Evolutionary conservation across 2,888 invertebrate genomes (phyloP).

Genomic region (Thysanoteuthis rhombus): DNA sequence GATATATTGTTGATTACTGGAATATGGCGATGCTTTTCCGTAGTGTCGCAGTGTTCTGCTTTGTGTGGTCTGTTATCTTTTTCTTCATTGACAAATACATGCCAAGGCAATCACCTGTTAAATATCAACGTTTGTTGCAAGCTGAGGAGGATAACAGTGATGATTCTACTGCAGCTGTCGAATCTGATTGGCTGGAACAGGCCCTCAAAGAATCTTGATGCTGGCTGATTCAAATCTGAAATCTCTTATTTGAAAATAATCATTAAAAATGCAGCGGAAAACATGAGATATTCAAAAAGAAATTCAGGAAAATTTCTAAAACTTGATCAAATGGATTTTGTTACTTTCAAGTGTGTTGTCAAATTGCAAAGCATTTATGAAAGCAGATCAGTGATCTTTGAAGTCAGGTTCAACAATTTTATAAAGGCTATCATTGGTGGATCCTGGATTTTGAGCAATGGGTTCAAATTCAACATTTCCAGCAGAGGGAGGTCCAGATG

Average conservation of each 20-base stretch:
- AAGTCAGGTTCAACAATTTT: background rate
- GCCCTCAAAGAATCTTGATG: conserved; percentile 50
- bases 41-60: conserved; percentile 49
- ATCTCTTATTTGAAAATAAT: background rate
- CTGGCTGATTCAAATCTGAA: background rate
- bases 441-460: too few relatives aligned
- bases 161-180: conserved; percentile 50
- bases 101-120: conserved; percentile 48
- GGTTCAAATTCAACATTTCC: too few relatives aligned
- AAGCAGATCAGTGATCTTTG: background rate
- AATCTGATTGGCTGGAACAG: conserved; percentile 63
- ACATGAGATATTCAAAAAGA: background rate
- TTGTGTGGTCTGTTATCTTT: conserved; percentile 54
- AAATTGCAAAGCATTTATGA: background rate
- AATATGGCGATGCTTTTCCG: conserved; percentile 54
- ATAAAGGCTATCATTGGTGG: background rate
- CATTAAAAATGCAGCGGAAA: background rate
- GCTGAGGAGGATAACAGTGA: conserved; percentile 37
- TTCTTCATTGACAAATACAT: conserved; percentile 51
- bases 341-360: too few relatives aligned
- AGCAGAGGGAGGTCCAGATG: too few relatives aligned
- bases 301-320: background rate
- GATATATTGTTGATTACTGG: conserved; percentile 54
- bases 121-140: conserved; percentile 54
- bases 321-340: background rate